A percentile compares a stretch with the other conserved stretches of the same genome.
These are phyloP conservation scores for Delichon dasypus DNA, from an alignment of 2,797 vertebrate genomes.

Conservation along the genomic window DNA sequence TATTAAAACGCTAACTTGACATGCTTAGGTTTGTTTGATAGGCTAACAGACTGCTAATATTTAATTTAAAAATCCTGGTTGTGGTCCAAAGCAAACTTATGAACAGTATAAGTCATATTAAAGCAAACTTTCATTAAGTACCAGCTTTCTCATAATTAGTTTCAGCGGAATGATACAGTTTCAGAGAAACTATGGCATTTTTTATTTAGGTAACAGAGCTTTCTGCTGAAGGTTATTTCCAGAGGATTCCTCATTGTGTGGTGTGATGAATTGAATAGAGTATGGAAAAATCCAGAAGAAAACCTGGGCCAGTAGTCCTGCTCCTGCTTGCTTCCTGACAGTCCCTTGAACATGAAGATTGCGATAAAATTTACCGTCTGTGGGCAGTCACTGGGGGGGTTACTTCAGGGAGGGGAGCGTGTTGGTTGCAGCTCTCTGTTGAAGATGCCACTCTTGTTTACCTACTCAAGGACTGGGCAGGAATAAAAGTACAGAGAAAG, in stretches of 20 bases:
- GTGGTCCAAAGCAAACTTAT: constrained; percentile 59
- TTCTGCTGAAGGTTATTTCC: constrained; percentile 50
- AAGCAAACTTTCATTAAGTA: constrained; percentile 64
- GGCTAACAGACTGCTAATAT: constrained; percentile 56
- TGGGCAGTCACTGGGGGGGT: neutral
- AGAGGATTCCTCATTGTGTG: neutral
- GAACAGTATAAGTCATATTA: constrained; percentile 60
- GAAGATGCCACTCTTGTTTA: neutral
- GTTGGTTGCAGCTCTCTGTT: neutral
- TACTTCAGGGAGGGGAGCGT: neutral
- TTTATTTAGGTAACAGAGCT: constrained; percentile 23
- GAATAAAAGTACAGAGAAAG: neutral
- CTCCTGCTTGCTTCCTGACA: neutral
- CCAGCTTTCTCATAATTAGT: constrained; percentile 60
- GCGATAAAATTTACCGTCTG: neutral
- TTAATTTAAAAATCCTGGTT: constrained; percentile 60
- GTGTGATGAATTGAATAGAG: neutral
- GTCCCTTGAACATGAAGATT: neutral
- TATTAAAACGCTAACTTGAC: constrained; percentile 53
- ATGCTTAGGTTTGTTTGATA: constrained; percentile 63
- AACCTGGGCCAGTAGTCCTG: neutral
- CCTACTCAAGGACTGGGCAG: neutral
- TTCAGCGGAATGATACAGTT: constrained; percentile 38
- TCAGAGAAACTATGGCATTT: constrained; percentile 43
- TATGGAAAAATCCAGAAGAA: neutral